phyloP scores from a whole-genome alignment of 1,140 invertebrate genomes.

The Ceratosolen fusciceps region DNA sequence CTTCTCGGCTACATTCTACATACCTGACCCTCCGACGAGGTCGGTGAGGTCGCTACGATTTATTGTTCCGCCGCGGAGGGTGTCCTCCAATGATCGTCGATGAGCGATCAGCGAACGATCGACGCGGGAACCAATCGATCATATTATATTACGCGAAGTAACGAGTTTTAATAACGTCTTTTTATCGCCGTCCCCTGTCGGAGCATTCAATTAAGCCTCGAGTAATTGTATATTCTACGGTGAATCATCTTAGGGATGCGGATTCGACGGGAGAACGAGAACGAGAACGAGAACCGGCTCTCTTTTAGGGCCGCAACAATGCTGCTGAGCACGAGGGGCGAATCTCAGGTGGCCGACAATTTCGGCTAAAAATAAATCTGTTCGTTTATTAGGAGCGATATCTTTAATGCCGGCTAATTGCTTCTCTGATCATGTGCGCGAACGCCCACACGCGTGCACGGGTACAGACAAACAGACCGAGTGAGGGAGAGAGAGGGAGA shows the following conservation, averaged over 20 bases:
- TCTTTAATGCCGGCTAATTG: slow-evolving; percentile 67
- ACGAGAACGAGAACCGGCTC: neutral
- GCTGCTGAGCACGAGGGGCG: slow-evolving; percentile 10
- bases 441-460: neutral
- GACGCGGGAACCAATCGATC: no score
- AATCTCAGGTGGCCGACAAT: slow-evolving; percentile 34
- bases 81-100: no score
- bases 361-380: slow-evolving; percentile 32
- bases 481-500: no score
- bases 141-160: no score
- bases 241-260: slow-evolving; percentile 6
- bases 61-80: no score
- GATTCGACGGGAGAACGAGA: neutral
- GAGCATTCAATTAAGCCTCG: neutral
- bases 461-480: no score
- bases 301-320: neutral
- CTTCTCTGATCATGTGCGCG: slow-evolving; percentile 16
- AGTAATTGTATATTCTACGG: neutral
- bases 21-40: no score
- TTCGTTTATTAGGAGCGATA: slow-evolving; percentile 34
- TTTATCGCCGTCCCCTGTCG: no score
- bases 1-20: no score
- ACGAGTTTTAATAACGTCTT: no score
- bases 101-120: no score
- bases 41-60: no score